Evolutionary conservation across 2,888 invertebrate genomes (phyloP), one percentile per base, ranked within the genome.

Genomic region (Clistopyga incitator): DNA sequence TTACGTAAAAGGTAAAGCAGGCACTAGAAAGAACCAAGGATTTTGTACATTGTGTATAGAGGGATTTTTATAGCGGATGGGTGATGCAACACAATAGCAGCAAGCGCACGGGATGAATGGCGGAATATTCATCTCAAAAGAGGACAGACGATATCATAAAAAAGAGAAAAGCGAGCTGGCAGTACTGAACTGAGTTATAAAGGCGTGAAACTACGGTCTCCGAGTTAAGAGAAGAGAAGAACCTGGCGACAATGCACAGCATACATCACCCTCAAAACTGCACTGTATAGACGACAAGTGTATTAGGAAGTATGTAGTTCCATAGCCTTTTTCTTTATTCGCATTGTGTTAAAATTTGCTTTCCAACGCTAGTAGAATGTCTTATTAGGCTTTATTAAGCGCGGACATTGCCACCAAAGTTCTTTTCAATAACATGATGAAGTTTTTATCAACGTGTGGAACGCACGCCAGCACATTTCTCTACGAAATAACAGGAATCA

Each of bases 51-150:
- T 59, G 50, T 67, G 54, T 23, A 52, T 25, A 18, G 61, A 72
- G 77, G 54, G 71, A 80, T 83, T 71, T 72, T 38, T 54, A 61
- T 52, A 50, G 76, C 59, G 76, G 72, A 84, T 84, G 79, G 52
- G 79, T 76, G 79, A 23, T 47, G 61, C 50, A 72, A 75, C 76
- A 82, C 76, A 82, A 84, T 84, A 56, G 75, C 71, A 50, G 75
- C 71, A 68, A 71, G 67, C 64, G 70, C 67, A 75, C 64, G 47
- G 54, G 34, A n/a, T 80, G 72, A 83, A 77, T 83, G 74, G 76
- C 75, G 80, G 79, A 86, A 78, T 87, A 89, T 89, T 89, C 87
- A 89, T 89, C 86, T 86, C 82, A 85, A 84, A 87, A 85, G 86
- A 87, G 85, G 84, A 88, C 87, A 86, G 79, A 82, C 77, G 88